Evolutionary conservation across 2,113 vertebrate species (phyloP), one percentile per base, ranked within the genome.

Genomic region (Cebus imitator): DNA sequence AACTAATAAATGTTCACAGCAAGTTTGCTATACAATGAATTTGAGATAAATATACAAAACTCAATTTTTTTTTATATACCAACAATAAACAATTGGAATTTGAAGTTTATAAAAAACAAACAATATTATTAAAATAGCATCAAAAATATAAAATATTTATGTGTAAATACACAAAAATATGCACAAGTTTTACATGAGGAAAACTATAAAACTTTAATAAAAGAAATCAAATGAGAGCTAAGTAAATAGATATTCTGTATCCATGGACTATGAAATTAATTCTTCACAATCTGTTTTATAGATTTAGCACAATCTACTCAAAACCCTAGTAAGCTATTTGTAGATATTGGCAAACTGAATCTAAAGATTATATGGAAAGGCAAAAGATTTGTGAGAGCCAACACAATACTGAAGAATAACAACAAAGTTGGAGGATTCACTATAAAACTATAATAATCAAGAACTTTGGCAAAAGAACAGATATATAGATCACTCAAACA

Each of bases 161-260:
- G 43, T 10, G 90, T 20, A 87, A 66, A 91, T 57, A 6, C 70
- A 79, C 85, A 58, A 76, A 86, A 79, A 80, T 52, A 72, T 52
- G 14, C 61, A 52, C 1, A 86, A 57, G 13, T 80, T 87, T 58
- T 57, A 78, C 48, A 84, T 61, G 40, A 8, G 52, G 72, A 93
- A 85, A 90, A 79, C 20, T 48, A 81, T 3, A 83, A 83, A 94
- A 52, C n/a, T 45, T 37, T 81, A 21, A 58, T 80, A 43, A 50
- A 90, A 90, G 32, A 76, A 84, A 84, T 78, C 14, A 90, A 86
- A 96, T 21, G 21, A 78, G 11, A 92, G 48, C 37, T 96, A 93
- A 83, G 76, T 84, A 89, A 90, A 84, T 78, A 40, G 14, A 45
- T 20, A 78, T 27, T 43, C 61, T 85, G 50, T 72, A 91, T 50